Conservation (phyloP, 2,888 invertebrate genomes). For the Oasisia sp. region DNA sequence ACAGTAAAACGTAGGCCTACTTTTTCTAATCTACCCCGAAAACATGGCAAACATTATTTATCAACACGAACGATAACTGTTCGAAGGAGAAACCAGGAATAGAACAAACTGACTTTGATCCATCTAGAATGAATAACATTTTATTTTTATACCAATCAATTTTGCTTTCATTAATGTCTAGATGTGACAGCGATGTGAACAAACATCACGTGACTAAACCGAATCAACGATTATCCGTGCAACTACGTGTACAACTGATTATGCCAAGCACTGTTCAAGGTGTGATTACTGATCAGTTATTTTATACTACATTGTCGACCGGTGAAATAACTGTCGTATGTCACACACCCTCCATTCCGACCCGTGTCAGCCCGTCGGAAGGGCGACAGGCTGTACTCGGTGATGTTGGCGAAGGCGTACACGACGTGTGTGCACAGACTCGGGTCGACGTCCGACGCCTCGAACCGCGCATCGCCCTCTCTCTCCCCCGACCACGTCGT, state of each 20-base stretch:
- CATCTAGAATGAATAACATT: too few species aligned
- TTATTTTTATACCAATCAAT: too few species aligned
- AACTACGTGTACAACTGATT: neutral
- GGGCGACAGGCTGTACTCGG: slow-evolving; percentile 90
- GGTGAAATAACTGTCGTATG: neutral
- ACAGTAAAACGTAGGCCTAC: too few species aligned
- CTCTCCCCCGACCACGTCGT: slow-evolving; percentile 98
- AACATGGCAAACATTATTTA: too few species aligned
- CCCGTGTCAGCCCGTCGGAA: slow-evolving; percentile 86
- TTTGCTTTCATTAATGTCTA: too few species aligned
- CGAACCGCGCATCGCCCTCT: slow-evolving; percentile 79
- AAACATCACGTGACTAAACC: neutral
- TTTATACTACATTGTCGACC: neutral
- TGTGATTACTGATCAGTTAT: too few species aligned
- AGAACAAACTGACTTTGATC: too few species aligned
- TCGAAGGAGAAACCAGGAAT: too few species aligned
- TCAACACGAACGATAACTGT: too few species aligned
- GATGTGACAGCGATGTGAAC: too few species aligned
- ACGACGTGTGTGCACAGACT: slow-evolving; percentile 95
- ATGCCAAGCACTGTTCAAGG: neutral
- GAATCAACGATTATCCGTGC: neutral
- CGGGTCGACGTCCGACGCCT: slow-evolving; percentile 92
- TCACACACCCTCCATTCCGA: neutral
- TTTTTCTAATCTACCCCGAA: too few species aligned
- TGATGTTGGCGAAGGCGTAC: slow-evolving; percentile 97